Conservation (phyloP, 1,140 invertebrate species). For the Nymphalis io region DNA sequence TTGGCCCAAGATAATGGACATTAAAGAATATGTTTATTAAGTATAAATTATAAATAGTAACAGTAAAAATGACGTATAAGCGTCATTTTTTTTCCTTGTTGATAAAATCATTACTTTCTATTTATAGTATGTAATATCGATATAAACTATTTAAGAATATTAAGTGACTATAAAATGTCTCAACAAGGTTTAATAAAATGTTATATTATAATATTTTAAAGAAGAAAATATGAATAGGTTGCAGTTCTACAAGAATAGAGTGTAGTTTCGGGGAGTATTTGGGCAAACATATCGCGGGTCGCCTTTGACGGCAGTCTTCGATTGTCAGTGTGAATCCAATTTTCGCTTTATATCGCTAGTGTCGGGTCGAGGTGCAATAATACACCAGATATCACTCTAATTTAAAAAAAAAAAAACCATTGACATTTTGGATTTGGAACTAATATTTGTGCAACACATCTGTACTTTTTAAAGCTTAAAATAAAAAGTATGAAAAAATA, state of each 20-base stretch:
- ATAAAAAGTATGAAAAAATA: neutral
- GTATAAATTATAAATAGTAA: no score
- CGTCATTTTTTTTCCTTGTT: no score
- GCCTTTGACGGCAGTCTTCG: conserved; percentile 72
- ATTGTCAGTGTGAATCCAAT: conserved; percentile 78
- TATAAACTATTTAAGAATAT: neutral
- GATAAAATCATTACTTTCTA: no score
- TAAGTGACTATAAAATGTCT: neutral
- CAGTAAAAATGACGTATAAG: no score
- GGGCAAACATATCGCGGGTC: conserved; percentile 71
- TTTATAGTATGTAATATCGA: no score
- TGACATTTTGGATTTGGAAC: conserved; percentile 26
- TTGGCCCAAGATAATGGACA: no score
- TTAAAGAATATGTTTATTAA: no score
- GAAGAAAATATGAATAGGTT: conserved; percentile 29
- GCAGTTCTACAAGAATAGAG: conserved; percentile 52
- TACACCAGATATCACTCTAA: conserved; percentile 33
- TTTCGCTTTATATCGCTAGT: conserved; percentile 74
- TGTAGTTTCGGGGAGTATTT: conserved; percentile 69
- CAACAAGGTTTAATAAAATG: neutral
- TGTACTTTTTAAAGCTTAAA: no score
- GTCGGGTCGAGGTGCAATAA: conserved; percentile 60
- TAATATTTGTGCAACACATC: no score
- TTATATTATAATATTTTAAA: conserved; percentile 5
- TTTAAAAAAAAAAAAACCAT: conserved; percentile 32